phyloP scores from a whole-genome alignment of 2,888 invertebrate species.

The Cephus runcator region DNA sequence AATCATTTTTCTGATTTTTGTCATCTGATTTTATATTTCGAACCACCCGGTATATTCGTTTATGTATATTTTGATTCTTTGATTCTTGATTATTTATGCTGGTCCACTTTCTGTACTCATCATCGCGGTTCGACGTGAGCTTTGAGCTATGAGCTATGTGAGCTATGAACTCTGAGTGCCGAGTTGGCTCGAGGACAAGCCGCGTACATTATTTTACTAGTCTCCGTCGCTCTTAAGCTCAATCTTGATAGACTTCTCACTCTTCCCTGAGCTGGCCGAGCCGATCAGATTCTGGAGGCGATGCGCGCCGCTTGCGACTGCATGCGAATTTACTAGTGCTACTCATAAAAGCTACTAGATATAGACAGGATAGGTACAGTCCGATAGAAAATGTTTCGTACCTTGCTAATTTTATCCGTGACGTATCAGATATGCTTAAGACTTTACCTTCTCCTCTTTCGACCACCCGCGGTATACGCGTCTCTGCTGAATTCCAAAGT shows the following conservation, averaged over 20 bases:
- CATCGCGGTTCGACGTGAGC: not conserved
- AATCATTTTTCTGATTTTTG: not conserved
- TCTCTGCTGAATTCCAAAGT: not conserved
- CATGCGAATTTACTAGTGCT: slow-evolving; percentile 24
- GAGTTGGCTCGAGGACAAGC: not conserved
- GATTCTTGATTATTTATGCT: not conserved
- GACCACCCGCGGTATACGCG: not conserved
- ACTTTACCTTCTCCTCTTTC: not conserved
- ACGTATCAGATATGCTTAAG: not conserved
- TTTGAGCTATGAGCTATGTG: not conserved
- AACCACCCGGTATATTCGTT: not conserved
- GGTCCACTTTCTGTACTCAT: not conserved
- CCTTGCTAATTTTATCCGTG: not conserved
- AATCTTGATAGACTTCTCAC: not conserved
- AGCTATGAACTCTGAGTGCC: not conserved
- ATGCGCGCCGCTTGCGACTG: slow-evolving; percentile 21
- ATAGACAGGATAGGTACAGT: slow-evolving; percentile 6
- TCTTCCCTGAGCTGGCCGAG: not conserved
- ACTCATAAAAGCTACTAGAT: slow-evolving; percentile 16
- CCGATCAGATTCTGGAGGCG: not conserved
- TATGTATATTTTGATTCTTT: not conserved
- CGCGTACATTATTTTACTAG: not conserved
- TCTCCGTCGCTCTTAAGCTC: not conserved
- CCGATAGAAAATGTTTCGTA: not conserved
- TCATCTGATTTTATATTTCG: not conserved